phyloP scores from a whole-genome alignment of 1,140 invertebrate species.

The Temnothorax curvispinosus region DNA sequence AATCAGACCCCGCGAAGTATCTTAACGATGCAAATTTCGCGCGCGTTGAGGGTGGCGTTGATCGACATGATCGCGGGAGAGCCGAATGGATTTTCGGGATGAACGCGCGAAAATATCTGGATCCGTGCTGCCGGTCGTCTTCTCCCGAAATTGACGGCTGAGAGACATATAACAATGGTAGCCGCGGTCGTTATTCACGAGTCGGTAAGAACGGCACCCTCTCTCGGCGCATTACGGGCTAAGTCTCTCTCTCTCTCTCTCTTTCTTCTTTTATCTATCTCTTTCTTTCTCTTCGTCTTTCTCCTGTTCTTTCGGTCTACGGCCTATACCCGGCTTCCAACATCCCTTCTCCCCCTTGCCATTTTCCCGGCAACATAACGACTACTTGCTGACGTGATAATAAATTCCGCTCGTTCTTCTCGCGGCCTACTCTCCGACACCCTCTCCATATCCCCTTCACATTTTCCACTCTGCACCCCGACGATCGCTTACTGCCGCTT shows the following conservation, averaged over 20 bases:
- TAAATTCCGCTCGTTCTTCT: slow-evolving; percentile 79
- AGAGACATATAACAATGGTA: slow-evolving; percentile 60
- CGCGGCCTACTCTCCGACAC: slow-evolving; percentile 66
- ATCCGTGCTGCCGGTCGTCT: slow-evolving; percentile 36
- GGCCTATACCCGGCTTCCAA: slow-evolving; percentile 24
- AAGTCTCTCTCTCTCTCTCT: background rate
- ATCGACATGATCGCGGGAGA: background rate
- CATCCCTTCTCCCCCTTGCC: slow-evolving; percentile 39
- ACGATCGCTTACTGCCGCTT: slow-evolving; percentile 29
- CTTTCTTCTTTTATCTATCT: background rate
- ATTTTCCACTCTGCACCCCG: slow-evolving; percentile 34
- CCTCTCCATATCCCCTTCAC: slow-evolving; percentile 33
- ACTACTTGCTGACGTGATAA: slow-evolving; percentile 80
- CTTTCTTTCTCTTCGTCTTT: background rate
- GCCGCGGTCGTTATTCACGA: slow-evolving; percentile 70
- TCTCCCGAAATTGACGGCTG: slow-evolving; percentile 40
- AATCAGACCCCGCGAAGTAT: background rate
- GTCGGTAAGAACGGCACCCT: slow-evolving; percentile 44
- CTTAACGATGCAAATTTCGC: slow-evolving; percentile 59
- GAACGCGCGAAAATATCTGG: slow-evolving; percentile 20
- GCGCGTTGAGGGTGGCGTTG: slow-evolving; percentile 23
- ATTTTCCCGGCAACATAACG: slow-evolving; percentile 78
- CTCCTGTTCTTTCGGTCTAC: background rate
- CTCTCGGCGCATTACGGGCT: slow-evolving; percentile 30
- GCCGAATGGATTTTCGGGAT: slow-evolving; percentile 43